Percentiles rank a stretch among this genome's conserved stretches.
Conservation (phyloP, 2,113 vertebrate genomes). For the Osmerus eperlanus region DNA sequence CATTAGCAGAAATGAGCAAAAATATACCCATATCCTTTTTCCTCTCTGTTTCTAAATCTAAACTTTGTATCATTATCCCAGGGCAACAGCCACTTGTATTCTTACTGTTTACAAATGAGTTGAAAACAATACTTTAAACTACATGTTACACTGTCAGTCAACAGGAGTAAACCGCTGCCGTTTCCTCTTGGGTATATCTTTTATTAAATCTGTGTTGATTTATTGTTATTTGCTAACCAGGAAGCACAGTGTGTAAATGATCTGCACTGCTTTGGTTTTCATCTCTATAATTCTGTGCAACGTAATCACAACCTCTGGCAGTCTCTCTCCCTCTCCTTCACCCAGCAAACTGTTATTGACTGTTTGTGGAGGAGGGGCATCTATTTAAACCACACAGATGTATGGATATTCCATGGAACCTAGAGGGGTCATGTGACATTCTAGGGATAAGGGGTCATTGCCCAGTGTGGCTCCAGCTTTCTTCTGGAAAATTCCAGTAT, state of each 20-base stretch:
- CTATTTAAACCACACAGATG: constrained; percentile 46
- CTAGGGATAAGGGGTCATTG: neutral
- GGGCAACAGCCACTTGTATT: no score
- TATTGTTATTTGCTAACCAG: neutral
- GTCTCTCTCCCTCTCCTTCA: constrained; percentile 7
- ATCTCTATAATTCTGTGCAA: neutral
- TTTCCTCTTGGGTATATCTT: no score
- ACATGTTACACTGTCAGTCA: no score
- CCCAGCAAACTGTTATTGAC: constrained; percentile 3
- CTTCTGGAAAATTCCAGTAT: constrained; percentile 14
- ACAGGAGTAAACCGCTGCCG: no score
- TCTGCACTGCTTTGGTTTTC: neutral
- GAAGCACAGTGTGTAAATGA: neutral
- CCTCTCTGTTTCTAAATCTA: no score
- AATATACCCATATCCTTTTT: no score
- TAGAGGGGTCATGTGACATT: constrained; percentile 12
- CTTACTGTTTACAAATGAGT: no score
- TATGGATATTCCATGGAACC: neutral
- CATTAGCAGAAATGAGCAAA: no score
- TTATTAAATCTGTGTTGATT: neutral
- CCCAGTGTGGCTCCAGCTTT: constrained; percentile 1
- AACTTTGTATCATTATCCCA: no score
- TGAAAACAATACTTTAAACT: no score
- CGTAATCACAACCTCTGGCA: constrained; percentile 24
- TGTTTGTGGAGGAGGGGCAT: constrained; percentile 2